These are phyloP conservation scores for Steatornis caripensis DNA, from an alignment of 2,113 vertebrate species.

Conservation along the genomic window DNA sequence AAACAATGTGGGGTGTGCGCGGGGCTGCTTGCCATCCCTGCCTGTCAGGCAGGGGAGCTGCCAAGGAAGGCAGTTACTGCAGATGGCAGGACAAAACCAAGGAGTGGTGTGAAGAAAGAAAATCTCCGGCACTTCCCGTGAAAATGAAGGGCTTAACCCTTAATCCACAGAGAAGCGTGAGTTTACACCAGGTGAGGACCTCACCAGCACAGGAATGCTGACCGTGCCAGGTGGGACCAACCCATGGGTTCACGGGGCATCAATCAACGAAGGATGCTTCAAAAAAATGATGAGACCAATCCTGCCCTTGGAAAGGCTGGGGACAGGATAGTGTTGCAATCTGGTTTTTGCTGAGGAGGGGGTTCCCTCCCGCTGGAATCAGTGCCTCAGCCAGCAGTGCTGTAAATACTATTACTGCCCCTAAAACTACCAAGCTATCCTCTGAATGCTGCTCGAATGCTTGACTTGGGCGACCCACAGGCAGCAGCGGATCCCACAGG, in stretches of 20 bases:
- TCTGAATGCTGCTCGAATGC: background rate
- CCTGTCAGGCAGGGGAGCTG: background rate
- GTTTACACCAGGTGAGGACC: background rate
- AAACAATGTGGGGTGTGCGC: background rate
- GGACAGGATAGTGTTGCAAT: background rate
- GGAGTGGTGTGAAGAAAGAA: background rate
- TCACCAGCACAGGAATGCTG: background rate
- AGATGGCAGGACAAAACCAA: background rate
- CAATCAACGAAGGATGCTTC: background rate
- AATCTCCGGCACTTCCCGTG: background rate
- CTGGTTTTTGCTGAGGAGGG: background rate
- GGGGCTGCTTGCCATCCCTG: background rate
- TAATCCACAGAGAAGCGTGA: background rate
- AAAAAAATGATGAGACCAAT: background rate
- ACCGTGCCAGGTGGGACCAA: fast-evolving
- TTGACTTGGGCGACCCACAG: background rate
- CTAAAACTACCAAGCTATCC: background rate
- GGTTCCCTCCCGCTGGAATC: background rate
- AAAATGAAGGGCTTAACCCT: background rate
- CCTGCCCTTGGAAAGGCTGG: background rate
- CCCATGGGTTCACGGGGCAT: fast-evolving
- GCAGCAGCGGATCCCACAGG: background rate
- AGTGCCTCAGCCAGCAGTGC: background rate
- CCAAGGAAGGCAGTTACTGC: background rate
- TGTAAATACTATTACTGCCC: slow-evolving; percentile 16